A percentile compares a stretch with the other conserved stretches of the same genome.
These are phyloP conservation scores for Scaptomyza hsui DNA, from an alignment of 1,140 invertebrate genomes.

Conservation along the genomic window DNA sequence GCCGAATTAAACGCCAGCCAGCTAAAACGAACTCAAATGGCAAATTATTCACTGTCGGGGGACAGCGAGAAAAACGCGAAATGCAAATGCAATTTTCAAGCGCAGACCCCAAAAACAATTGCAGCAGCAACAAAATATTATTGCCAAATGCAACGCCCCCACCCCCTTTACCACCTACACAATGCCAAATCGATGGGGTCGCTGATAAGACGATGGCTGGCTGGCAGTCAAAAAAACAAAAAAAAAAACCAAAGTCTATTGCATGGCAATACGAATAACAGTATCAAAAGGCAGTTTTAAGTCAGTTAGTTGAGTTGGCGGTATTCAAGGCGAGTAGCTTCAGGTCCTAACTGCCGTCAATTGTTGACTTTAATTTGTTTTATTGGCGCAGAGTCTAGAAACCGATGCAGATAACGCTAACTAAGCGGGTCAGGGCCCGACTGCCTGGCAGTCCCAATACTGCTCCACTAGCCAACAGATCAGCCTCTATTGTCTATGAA, in stretches of 20 bases:
- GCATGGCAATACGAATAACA: constrained; percentile 8
- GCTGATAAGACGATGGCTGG: constrained; percentile 55
- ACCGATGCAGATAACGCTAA: constrained; percentile 71
- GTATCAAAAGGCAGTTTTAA: no score
- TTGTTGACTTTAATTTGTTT: constrained; percentile 80
- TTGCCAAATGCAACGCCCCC: constrained; percentile 63
- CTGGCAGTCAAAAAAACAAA: no score
- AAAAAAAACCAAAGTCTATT: constrained; percentile 1
- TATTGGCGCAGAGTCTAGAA: constrained; percentile 56
- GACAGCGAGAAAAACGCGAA: constrained; percentile 55
- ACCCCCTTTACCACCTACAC: not conserved
- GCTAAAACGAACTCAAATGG: constrained; percentile 61
- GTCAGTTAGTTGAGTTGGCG: constrained; percentile 17
- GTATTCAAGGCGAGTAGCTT: constrained; percentile 79
- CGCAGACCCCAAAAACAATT: constrained; percentile 45
- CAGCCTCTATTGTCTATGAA: constrained; percentile 37
- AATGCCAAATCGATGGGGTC: constrained; percentile 52
- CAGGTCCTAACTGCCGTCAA: constrained; percentile 79
- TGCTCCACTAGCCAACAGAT: constrained; percentile 23
- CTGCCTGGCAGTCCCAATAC: constrained; percentile 30
- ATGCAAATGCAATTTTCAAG: constrained; percentile 43
- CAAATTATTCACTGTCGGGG: constrained; percentile 82
- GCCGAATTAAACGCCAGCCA: constrained; percentile 53
- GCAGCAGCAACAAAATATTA: constrained; percentile 68
- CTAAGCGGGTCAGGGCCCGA: constrained; percentile 70